Percentiles rank a stretch among this genome's conserved stretches.
These are phyloP conservation scores for Oeneis ivallda DNA, from an alignment of 2,888 invertebrate genomes.

Conservation along the genomic window DNA sequence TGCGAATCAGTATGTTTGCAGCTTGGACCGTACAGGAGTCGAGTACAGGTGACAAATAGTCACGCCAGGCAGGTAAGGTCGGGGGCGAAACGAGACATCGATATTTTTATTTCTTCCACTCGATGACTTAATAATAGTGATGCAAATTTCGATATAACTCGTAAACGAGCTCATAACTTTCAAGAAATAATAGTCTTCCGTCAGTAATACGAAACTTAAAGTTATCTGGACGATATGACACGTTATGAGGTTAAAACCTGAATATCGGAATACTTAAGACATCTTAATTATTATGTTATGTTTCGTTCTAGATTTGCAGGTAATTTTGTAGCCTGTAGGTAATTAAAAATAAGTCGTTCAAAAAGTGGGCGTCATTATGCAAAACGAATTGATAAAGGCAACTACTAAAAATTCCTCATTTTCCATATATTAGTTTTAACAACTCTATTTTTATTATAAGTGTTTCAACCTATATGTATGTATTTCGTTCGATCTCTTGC, in stretches of 20 bases:
- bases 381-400: slow-evolving; percentile 4
- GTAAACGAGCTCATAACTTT: too few relatives aligned
- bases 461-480: not conserved
- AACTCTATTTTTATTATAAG: slow-evolving; percentile 8
- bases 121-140: slow-evolving; percentile 77
- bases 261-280: not conserved
- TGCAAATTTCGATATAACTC: slow-evolving; percentile 44
- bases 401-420: slow-evolving; percentile 1
- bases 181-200: not conserved
- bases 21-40: slow-evolving; percentile 76
- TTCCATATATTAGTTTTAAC: slow-evolving; percentile 1
- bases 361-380: slow-evolving; percentile 1
- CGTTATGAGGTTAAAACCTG: not conserved
- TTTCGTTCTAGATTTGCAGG: not conserved
- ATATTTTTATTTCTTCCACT: slow-evolving; percentile 73
- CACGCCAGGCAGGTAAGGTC: slow-evolving; percentile 73
- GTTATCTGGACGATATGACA: not conserved
- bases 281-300: not conserved
- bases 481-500: not conserved
- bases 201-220: too few relatives aligned
- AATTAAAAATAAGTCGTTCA: not conserved
- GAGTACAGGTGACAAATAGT: slow-evolving; percentile 80
- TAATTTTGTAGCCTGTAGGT: not conserved
- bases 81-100: slow-evolving; percentile 69
- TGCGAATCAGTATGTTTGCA: slow-evolving; percentile 75